Evolutionary conservation across 2,797 vertebrate species (phyloP), one percentile per base, ranked within the genome.

Genomic region (Galago senegalensis): DNA sequence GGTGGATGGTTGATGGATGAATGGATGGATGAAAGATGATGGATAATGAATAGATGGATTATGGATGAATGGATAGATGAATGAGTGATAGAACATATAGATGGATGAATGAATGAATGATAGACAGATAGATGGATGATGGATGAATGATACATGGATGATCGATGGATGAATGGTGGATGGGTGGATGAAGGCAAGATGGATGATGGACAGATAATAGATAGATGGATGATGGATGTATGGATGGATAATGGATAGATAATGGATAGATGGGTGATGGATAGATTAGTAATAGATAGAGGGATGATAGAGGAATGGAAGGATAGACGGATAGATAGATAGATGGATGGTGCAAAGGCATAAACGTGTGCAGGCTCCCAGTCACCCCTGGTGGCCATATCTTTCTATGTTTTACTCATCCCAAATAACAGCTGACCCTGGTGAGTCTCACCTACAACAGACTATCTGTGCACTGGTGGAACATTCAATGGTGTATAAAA

Each of bases 171-270:
- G 27, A 16, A 40, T 40, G 21, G 23, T 27, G 21, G 13, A 31
- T 63, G 23, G 4, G 10, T 49, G 67, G 7, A 13, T 18, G 5
- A 5, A 3, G 29, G 31, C 13, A 11, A 4, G 2, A 6, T 37
- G 1, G 2, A 4, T 3, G 7, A 49, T 0, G 25, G 8, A 29
- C 34, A 34, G 34, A 34, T 34, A 34, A 5, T 6, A 12, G 31
- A 23, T 21, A 4, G 2, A 6, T 37, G 1, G 2, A 4, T 3
- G 7, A 49, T 0, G 25, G 8, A 29, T 29, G 17, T 17, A 20
- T 7, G 1, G 25, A 12, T 69, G 27, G 16, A 46, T 86, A 20
- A 40, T 77, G 43, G 31, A 37, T 14, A 1, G 20, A 31, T 49
- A 13, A 17, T 27, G 6, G 2, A 25, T 73, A 5, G 13, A 17